These are phyloP conservation scores for Pachydiplax longipennis DNA, from an alignment of 2,888 invertebrate species.

Conservation along the genomic window DNA sequence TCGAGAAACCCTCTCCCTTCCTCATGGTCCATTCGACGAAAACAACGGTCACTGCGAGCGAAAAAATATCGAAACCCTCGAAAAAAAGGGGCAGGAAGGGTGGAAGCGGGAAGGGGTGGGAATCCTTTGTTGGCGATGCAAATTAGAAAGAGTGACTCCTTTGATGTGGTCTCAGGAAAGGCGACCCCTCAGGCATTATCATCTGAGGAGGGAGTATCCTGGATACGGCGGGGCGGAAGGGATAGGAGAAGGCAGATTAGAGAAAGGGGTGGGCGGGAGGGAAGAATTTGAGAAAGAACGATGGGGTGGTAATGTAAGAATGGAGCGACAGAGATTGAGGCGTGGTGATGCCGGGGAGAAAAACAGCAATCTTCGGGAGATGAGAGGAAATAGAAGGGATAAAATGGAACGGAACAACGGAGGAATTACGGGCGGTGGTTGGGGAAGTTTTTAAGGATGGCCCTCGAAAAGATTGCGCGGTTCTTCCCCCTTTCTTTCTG, in stretches of 20 bases:
- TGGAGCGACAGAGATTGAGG: neutral
- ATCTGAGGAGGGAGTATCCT: neutral
- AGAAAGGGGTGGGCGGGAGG: neutral
- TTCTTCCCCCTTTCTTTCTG: neutral
- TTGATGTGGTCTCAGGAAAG: conserved; percentile 37
- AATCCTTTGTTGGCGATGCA: conserved; percentile 39
- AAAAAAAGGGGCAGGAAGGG: neutral
- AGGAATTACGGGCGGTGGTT: neutral
- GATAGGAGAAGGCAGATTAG: neutral
- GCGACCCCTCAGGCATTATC: conserved; percentile 36
- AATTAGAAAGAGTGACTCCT: conserved; percentile 38
- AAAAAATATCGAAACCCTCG: neutral
- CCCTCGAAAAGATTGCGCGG: neutral
- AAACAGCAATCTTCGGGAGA: neutral
- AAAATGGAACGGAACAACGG: neutral
- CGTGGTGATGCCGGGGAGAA: neutral
- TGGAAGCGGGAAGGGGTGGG: neutral
- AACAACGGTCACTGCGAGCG: neutral
- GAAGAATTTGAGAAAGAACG: neutral
- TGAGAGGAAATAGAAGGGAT: neutral
- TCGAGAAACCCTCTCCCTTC: neutral
- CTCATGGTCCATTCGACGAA: conserved; percentile 27
- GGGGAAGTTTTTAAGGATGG: neutral
- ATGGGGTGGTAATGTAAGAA: neutral
- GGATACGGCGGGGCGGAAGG: neutral